Evolutionary conservation across 2,888 invertebrate genomes (phyloP), one percentile per base, ranked within the genome.

Genomic region (Diaphora mendica): DNA sequence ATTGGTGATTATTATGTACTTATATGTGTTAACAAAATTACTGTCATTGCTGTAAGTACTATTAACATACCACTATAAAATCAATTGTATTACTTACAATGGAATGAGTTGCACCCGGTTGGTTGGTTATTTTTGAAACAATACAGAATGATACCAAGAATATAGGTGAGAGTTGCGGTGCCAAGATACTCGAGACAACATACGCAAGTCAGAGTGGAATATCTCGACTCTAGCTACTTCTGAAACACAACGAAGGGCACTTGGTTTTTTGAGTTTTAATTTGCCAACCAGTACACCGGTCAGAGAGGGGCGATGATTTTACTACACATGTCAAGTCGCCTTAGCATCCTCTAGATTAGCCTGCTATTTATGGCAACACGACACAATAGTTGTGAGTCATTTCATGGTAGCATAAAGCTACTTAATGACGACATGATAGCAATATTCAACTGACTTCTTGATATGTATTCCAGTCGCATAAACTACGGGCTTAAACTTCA

Each of bases 371-470:
- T 91, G 91, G 92, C 86, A 88, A 83, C 88, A 87, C 87, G 86
- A 90, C 89, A 92, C 91, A 91, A 91, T 90, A 86, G 86, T 85
- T 85, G 85, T 92, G 92, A 92, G 85, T 91, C 92, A 91, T 85
- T 85, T 86, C 78, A 78, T 80, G 85, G 80, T 85, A 86, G 84
- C 86, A 81, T 85, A 85, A 84, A 82, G 82, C 83, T 82, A 82
- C 71, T 76, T 78, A 80, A 79, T 81, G 33, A 83, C 80, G 83
- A 88, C 88, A 89, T 86, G 90, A 85, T 83, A 83, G 85, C 80
- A 88, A 90, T 90, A 88, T 84, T 85, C 85, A 88, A 88, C 87
- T 87, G 84, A 86, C 83, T 82, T 83, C 78, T 86, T 88, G 81
- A 86, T 64, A n/a, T 48, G 51, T 89, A 91, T 90, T 89, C 89